Conservation (phyloP, 2,888 invertebrate species). For the Drosophila quinaria region DNA sequence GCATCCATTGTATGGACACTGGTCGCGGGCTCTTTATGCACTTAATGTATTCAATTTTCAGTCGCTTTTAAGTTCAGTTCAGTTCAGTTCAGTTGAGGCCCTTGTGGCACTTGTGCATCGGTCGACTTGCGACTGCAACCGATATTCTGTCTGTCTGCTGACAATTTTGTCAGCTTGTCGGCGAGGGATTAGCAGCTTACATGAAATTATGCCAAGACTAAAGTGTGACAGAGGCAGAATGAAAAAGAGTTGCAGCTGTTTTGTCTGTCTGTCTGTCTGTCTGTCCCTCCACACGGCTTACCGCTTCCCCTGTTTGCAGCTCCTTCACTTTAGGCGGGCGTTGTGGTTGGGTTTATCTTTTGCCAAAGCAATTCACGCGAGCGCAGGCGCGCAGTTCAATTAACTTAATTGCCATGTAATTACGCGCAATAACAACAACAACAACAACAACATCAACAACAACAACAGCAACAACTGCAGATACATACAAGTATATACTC, state of each 20-base stretch:
- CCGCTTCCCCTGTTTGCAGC: not conserved
- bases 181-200: slow-evolving; percentile 37
- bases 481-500: slow-evolving; percentile 20
- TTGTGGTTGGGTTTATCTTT: slow-evolving; percentile 35
- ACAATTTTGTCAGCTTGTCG: slow-evolving; percentile 40
- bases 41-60: slow-evolving; percentile 40
- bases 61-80: slow-evolving; percentile 7
- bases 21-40: slow-evolving; percentile 23
- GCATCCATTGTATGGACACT: slow-evolving; percentile 45
- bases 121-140: slow-evolving; percentile 11
- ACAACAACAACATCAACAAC: slow-evolving; percentile 3
- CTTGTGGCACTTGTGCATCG: slow-evolving; percentile 16
- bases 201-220: slow-evolving; percentile 44
- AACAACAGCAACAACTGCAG: slow-evolving; percentile 15
- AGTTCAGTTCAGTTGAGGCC: slow-evolving; percentile 1
- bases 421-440: slow-evolving; percentile 59
- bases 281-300: not conserved
- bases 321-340: not conserved
- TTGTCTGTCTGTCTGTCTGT: not conserved
- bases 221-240: not conserved
- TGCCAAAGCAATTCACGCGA: slow-evolving; percentile 70
- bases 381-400: slow-evolving; percentile 82
- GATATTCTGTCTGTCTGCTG: slow-evolving; percentile 28
- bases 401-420: slow-evolving; percentile 85
- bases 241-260: slow-evolving; percentile 42